These are phyloP conservation scores for Zosterops borbonicus DNA, from an alignment of 2,113 vertebrate species.

Conservation along the genomic window DNA sequence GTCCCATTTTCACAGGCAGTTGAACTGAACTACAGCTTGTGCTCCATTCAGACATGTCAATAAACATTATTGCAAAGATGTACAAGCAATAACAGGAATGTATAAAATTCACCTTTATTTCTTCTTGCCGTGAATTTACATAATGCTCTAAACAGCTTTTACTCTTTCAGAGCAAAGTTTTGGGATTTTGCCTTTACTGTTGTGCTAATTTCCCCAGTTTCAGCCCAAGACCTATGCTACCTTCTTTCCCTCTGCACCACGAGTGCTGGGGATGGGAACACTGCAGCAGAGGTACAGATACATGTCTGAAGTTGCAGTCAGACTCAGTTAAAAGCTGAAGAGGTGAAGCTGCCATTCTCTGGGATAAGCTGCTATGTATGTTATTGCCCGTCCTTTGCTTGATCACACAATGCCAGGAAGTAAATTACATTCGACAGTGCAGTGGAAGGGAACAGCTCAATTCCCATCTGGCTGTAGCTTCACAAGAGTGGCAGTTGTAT, in stretches of 20 bases:
- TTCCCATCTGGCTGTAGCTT: slow-evolving; percentile 10
- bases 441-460: slow-evolving; percentile 47
- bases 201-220: neutral
- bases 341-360: slow-evolving; percentile 28
- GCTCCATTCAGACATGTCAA: slow-evolving; percentile 80
- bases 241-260: neutral
- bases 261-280: neutral
- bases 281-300: neutral
- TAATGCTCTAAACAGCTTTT: slow-evolving; percentile 71
- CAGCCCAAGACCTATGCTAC: neutral
- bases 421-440: slow-evolving; percentile 55
- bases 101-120: slow-evolving; percentile 81
- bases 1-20: slow-evolving; percentile 83
- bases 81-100: slow-evolving; percentile 78
- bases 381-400: slow-evolving; percentile 51
- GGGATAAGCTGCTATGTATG: neutral
- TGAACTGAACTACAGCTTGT: slow-evolving; percentile 80
- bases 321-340: slow-evolving; percentile 16
- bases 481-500: neutral
- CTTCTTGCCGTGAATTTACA: slow-evolving; percentile 77
- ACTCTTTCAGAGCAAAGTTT: slow-evolving; percentile 63
- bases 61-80: slow-evolving; percentile 83
- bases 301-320: neutral
- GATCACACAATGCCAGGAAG: slow-evolving; percentile 50
- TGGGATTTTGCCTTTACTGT: slow-evolving; percentile 26